Evolutionary conservation across 2,113 vertebrate genomes (phyloP), one percentile per base, ranked within the genome.

Genomic region (Ceyx melanurus): DNA sequence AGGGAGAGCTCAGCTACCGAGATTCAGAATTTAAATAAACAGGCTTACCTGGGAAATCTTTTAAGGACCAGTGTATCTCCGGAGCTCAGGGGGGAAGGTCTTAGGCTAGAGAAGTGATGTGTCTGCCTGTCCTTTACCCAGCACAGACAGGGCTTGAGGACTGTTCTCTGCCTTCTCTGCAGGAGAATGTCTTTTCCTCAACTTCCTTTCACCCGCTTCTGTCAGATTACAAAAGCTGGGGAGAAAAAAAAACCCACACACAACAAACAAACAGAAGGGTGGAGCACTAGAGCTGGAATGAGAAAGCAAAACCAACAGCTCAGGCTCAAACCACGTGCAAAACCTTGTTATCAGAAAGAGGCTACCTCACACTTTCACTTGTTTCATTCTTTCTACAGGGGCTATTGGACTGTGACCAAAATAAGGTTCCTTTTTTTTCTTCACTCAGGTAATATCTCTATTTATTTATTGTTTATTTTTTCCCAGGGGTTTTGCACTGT

Each of bases 31-130:
- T 90, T 53, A 48, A 71, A 73, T 64, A 37, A 76, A 45, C 16
- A 85, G 18, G 9, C 95, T 96, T 96, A 97, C 94, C 94, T 96
- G 88, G 35, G 82, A 60, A 79, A 56, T 58, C 81, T 42, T 43
- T 68, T 82, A 64, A 57, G 19, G 7, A 8, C 62, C 73, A 45
- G 13, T 1, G 28, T 15, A 33, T 14, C 70, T 70, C 66, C 7
- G 0, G 56, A 7, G 6, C 8, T 40, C 22, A 16, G 7, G 19
- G 17, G 35, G 37, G 2, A 15, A 11, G 21, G 11, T 10, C 60
- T 67, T 80, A 54, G 60, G 75, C 37, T 85, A 71, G 46, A 74
- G 79, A 35, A 42, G 75, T 35, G 66, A 12, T 0, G 6, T 23
- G 73, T 35, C 50, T 46, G 40, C 18, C 70, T 77, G 61, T 84